These are phyloP conservation scores for Rhamnusium bicolor DNA, from an alignment of 2,888 invertebrate genomes.

Conservation along the genomic window DNA sequence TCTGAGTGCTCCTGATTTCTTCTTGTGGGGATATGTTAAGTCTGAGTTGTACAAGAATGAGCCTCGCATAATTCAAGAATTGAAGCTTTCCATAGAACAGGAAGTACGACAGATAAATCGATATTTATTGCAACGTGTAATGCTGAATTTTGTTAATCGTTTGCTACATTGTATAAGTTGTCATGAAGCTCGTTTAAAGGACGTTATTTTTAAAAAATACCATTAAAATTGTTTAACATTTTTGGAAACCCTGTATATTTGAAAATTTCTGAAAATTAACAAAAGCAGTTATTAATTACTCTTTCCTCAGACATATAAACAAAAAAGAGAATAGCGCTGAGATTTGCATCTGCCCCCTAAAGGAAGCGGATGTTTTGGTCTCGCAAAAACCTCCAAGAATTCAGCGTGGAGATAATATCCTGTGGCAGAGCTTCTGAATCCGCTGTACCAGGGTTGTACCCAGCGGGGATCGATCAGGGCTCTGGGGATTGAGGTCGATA, in stretches of 20 bases:
- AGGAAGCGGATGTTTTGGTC: background rate
- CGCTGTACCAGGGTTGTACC: conserved; percentile 22
- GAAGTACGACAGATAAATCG: too few species aligned
- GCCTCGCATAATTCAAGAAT: too few species aligned
- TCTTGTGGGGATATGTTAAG: too few species aligned
- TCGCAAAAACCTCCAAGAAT: background rate
- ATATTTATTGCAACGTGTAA: too few species aligned
- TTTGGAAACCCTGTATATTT: background rate
- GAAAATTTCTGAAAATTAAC: background rate
- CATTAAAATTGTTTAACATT: too few species aligned
- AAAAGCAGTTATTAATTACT: background rate
- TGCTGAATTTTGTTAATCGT: too few species aligned
- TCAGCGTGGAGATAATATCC: background rate
- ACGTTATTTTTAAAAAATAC: too few species aligned
- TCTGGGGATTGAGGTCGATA: conserved; percentile 1
- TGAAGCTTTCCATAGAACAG: too few species aligned
- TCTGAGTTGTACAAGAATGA: too few species aligned
- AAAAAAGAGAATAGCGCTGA: background rate
- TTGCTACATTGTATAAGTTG: too few species aligned
- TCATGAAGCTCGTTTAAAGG: too few species aligned
- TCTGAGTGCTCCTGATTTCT: too few species aligned
- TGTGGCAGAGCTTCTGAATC: background rate
- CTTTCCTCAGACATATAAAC: background rate
- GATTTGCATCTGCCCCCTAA: background rate
- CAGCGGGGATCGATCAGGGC: conserved; percentile 15